These are phyloP conservation scores for Cochlearius cochlearius DNA, from an alignment of 2,113 vertebrate genomes.

Conservation along the genomic window DNA sequence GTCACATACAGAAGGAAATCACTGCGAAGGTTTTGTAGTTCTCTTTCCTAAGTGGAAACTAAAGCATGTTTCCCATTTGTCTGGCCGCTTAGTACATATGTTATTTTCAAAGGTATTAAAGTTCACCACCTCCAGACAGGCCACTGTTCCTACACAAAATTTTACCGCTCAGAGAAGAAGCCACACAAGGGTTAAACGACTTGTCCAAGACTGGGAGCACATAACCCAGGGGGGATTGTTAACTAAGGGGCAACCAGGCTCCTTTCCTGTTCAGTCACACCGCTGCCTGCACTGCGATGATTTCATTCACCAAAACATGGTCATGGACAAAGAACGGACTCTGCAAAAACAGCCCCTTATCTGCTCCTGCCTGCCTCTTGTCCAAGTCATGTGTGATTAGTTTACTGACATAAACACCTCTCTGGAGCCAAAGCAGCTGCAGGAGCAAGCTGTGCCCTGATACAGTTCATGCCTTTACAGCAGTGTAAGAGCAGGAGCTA, in stretches of 20 bases:
- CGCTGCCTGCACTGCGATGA: slow-evolving; percentile 29
- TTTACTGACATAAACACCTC: slow-evolving; percentile 56
- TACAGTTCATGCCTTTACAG: slow-evolving; percentile 34
- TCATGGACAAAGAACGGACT: slow-evolving; percentile 54
- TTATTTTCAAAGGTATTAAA: neutral
- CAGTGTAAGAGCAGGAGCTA: neutral
- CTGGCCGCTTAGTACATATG: neutral
- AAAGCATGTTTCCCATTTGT: neutral
- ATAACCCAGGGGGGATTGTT: slow-evolving; percentile 1
- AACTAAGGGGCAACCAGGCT: slow-evolving; percentile 10
- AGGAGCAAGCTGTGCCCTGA: slow-evolving; percentile 38
- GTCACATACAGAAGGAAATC: neutral
- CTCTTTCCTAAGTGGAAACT: neutral
- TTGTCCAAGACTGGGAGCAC: neutral
- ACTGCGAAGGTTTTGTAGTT: neutral
- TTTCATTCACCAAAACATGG: slow-evolving; percentile 63
- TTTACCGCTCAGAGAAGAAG: neutral
- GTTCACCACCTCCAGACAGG: neutral
- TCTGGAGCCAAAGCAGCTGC: slow-evolving; percentile 53
- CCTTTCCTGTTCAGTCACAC: slow-evolving; percentile 35
- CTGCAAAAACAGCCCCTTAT: slow-evolving; percentile 63
- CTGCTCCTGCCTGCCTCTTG: slow-evolving; percentile 62
- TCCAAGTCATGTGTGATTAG: slow-evolving; percentile 62
- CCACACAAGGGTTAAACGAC: neutral
- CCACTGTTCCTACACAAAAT: neutral